Percentiles rank a stretch among this genome's conserved stretches.
Evolutionary conservation across 2,113 vertebrate species (phyloP).

Genomic region (Scatophagus argus): DNA sequence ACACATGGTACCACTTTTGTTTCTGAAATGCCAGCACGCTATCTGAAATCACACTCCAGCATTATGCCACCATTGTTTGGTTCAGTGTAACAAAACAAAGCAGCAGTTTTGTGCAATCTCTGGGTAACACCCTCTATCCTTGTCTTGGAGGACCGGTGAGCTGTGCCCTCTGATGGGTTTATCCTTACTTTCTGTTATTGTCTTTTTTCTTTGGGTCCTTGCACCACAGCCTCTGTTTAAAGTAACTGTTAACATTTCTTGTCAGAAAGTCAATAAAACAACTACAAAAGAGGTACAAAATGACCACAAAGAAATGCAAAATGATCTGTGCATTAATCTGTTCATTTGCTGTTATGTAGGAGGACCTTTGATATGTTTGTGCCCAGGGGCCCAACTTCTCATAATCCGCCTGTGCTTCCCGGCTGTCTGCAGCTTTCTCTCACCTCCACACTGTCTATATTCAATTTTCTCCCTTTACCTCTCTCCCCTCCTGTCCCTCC

Average conservation of each 20-base stretch:
- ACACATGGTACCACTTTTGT: no score
- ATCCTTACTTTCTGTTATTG: background rate
- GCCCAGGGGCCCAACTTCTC: background rate
- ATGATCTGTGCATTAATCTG: background rate
- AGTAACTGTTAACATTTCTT: background rate
- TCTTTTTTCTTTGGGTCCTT: background rate
- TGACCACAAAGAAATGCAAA: background rate
- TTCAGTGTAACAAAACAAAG: no score
- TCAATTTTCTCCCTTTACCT: background rate
- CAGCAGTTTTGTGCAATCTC: no score
- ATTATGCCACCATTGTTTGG: no score
- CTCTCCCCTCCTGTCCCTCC: background rate
- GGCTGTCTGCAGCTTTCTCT: background rate
- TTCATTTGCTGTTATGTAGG: background rate
- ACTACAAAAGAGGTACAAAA: background rate
- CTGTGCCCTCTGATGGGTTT: background rate
- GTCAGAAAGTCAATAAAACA: background rate
- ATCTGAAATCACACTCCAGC: no score
- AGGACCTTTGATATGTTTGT: conserved; percentile 6
- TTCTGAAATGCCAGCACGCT: no score
- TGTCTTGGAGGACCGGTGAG: background rate
- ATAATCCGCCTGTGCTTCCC: background rate
- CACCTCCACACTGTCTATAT: background rate
- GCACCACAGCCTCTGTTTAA: background rate
- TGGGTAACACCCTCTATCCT: no score